Evolutionary conservation across 2,797 vertebrate species (phyloP), one percentile per base, ranked within the genome.

Genomic region (Sebastes goodei): DNA sequence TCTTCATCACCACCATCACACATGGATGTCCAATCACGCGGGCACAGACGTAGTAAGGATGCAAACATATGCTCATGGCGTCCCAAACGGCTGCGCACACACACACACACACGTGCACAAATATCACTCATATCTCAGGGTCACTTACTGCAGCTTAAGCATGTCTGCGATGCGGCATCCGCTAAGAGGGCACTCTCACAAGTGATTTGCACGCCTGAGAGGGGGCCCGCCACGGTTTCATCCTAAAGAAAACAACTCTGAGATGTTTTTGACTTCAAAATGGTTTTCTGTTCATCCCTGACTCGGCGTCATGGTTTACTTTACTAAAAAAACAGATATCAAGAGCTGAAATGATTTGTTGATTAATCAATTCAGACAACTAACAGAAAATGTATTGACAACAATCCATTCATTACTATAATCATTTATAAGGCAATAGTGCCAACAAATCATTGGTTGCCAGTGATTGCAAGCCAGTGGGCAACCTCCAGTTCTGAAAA

Each of bases 61-160:
- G 9, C 55, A 56, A 56, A 70, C 25, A 10, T 6, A 2, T 10
- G 6, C 35, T 64, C 27, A 9, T 23, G 7, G 33, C 33, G 1
- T 25, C 52, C 10, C 46, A 21, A 61, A 27, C 0, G 27, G 15
- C 17, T 25, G 12, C 53, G 20, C 21, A 62, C 64, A 70, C 74
- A 62, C 64, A 70, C 74, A 71, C 21, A 63, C 64, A 68, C 76
- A 61, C 71, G 74, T 11, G 8, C 30, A 49, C 64, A 56, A 46
- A 60, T 59, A 71, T 71, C 52, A n/a, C 6, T 9, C 66, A 27
- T 59, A 73, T 78, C 61, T 80, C 76, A 32, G 87, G 90, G 87
- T 92, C 89, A 89, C 80, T 84, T 74, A 15, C 42, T 76, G 76
- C 80, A 92, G 88, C 76, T 85, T 69, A 66, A 61, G 89, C 89